phyloP scores from a whole-genome alignment of 1,140 invertebrate species.

The Drosophila novamexicana region DNA sequence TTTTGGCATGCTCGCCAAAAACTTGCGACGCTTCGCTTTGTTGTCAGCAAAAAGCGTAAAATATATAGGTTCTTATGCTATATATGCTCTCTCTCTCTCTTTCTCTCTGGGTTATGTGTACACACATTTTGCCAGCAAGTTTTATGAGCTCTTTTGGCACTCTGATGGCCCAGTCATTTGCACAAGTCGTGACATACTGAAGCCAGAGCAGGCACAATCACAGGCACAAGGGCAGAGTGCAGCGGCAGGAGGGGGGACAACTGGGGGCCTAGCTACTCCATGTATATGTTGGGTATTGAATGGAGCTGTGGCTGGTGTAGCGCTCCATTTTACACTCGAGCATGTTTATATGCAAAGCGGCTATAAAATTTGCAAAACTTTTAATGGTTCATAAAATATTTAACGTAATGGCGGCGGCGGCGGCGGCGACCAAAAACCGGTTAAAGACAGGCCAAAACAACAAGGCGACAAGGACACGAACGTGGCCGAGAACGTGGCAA shows the following conservation, averaged over 20 bases:
- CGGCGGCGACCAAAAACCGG: slow-evolving; percentile 58
- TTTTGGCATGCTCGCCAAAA: slow-evolving; percentile 57
- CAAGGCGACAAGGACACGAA: slow-evolving; percentile 20
- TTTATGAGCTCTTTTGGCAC: slow-evolving; percentile 79
- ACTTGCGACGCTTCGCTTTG: slow-evolving; percentile 60
- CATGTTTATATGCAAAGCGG: slow-evolving; percentile 77
- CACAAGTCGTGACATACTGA: slow-evolving; percentile 73
- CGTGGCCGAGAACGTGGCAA: slow-evolving; percentile 11
- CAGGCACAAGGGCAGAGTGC: not conserved
- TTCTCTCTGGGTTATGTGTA: slow-evolving; percentile 4
- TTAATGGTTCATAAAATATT: slow-evolving; percentile 83
- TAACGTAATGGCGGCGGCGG: slow-evolving; percentile 71
- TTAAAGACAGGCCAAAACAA: slow-evolving; percentile 69
- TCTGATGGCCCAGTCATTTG: slow-evolving; percentile 79
- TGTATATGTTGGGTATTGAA: slow-evolving; percentile 21
- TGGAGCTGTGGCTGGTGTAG: slow-evolving; percentile 12
- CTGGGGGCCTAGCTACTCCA: slow-evolving; percentile 4
- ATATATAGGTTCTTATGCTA: slow-evolving; percentile 25
- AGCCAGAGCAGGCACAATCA: slow-evolving; percentile 7
- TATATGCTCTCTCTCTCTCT: slow-evolving; percentile 5
- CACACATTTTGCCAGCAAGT: slow-evolving; percentile 49
- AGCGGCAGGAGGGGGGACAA: not conserved
- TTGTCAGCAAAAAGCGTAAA: slow-evolving; percentile 43
- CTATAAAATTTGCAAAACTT: slow-evolving; percentile 82
- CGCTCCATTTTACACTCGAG: slow-evolving; percentile 32